Evolutionary conservation across 2,888 invertebrate species (phyloP), one percentile per base, ranked within the genome.

Genomic region (Augiades crinisus): DNA sequence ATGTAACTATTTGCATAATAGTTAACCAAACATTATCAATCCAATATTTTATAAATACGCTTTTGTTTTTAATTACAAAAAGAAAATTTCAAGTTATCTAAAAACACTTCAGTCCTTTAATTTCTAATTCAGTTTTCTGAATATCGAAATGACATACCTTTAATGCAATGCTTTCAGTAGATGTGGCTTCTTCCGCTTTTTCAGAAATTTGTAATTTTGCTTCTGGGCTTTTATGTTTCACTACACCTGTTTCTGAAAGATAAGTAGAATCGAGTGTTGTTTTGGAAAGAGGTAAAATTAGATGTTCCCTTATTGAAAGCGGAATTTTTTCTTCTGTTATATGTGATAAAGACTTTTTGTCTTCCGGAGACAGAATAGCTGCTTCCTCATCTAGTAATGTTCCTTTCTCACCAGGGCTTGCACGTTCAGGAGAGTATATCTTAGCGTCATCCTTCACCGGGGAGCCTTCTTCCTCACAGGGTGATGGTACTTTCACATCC

Each of bases 171-270:
- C n/a, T 3, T 4, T 19, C 14, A 8, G 53, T 36, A 3, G 41
- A 1, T 13, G 38, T 2, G 16, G 2, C 16, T 34, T 57, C 38
- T 50, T 49, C 24, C 47, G 38, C 14, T 14, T n/a, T 3, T 36
- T 8, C 17, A 10, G 8, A 14, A 24, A 8, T 22, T 5, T 5
- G 12, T 2, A 6, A 19, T n/a, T 19, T 10, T 10, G 10, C 6
- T 19, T 19, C 19, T 24, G 24, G 10, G 5, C 10, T 8, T 27
- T 27, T 10, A 27, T 27, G 10, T 27, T 10, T 10, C 2, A 27
- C 0, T 1, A 10, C 27, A 27, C 3, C 27, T 10, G 10, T 10
- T 34, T 34, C 17, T 14, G 7, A 14, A 12, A 16, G 16, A 17
- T 7, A n/a, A 5, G 4, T 14, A 7, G 5, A 3, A 16, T 34